Conservation (phyloP, 1,140 invertebrate genomes). For the Drosophila bocqueti region DNA sequence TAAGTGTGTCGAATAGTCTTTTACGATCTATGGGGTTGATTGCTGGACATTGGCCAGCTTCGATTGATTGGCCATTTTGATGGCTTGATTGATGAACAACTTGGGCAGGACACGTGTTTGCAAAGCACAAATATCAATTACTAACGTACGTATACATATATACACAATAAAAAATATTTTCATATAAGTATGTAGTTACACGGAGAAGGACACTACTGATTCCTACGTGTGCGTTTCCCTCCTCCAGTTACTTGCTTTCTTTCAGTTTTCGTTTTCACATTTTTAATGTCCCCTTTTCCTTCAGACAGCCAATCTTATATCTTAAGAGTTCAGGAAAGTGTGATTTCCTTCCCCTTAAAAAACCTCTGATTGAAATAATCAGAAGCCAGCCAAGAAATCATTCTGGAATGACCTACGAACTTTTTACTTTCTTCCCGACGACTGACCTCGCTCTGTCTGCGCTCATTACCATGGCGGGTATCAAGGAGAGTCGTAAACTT, state of each 20-base stretch:
- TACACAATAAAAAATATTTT: background rate
- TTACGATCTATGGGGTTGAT: background rate
- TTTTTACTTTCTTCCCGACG: background rate
- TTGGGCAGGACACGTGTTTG: constrained; percentile 22
- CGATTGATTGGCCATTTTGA: constrained; percentile 45
- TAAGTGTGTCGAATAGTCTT: background rate
- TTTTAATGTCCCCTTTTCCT: background rate
- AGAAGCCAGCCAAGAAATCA: constrained; percentile 15
- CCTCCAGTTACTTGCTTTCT: too few relatives aligned
- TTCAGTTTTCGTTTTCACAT: background rate
- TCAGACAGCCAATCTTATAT: background rate
- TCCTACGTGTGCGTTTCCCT: background rate
- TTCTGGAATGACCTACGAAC: constrained; percentile 6
- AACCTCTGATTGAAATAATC: constrained; percentile 20
- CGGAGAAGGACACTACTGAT: background rate
- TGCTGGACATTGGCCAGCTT: constrained; percentile 12
- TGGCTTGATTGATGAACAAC: constrained; percentile 48
- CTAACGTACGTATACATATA: background rate
- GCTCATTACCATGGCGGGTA: background rate
- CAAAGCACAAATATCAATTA: constrained; percentile 24
- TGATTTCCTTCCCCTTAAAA: background rate
- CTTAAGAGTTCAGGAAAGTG: background rate
- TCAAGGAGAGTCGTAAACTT: constrained; percentile 1
- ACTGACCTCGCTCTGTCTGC: background rate
- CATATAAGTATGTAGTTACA: background rate